Percentiles rank a stretch among this genome's conserved stretches.
phyloP scores from a whole-genome alignment of 2,113 vertebrate genomes.

The Cricetomys ansorgei region DNA sequence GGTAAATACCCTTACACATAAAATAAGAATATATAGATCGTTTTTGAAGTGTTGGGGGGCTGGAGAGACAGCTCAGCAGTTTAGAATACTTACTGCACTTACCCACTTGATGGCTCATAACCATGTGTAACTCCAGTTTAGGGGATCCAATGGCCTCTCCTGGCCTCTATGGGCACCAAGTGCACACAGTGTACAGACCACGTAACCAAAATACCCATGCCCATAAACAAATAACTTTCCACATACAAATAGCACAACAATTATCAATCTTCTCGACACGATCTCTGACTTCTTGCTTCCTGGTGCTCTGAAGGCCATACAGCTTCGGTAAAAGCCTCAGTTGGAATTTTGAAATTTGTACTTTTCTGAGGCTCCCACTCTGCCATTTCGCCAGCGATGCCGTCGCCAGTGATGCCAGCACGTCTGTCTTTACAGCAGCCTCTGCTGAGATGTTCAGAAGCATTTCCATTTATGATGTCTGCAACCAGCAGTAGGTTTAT shows the following conservation, averaged over 20 bases:
- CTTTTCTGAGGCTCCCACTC: not conserved
- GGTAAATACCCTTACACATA: not conserved
- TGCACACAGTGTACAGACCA: not conserved
- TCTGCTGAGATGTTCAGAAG: not conserved
- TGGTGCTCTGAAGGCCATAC: not conserved
- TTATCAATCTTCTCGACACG: not conserved
- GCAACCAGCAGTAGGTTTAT: not conserved
- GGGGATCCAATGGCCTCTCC: not conserved
- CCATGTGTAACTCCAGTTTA: not conserved
- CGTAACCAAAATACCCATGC: not conserved
- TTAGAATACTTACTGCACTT: not conserved
- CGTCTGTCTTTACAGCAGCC: not conserved
- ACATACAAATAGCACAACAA: not conserved
- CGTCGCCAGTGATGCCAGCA: not conserved
- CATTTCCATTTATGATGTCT: not conserved
- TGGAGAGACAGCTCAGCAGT: not conserved
- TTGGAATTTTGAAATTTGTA: not conserved
- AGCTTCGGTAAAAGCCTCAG: not conserved
- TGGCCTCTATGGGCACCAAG: not conserved
- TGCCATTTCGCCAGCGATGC: too few relatives aligned
- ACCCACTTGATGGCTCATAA: not conserved
- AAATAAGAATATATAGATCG: not conserved
- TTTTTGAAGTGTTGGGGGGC: not conserved
- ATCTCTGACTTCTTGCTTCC: not conserved
- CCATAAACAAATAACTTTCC: not conserved